phyloP scores from a whole-genome alignment of 1,140 invertebrate genomes.

The Leptoteleia sp. region DNA sequence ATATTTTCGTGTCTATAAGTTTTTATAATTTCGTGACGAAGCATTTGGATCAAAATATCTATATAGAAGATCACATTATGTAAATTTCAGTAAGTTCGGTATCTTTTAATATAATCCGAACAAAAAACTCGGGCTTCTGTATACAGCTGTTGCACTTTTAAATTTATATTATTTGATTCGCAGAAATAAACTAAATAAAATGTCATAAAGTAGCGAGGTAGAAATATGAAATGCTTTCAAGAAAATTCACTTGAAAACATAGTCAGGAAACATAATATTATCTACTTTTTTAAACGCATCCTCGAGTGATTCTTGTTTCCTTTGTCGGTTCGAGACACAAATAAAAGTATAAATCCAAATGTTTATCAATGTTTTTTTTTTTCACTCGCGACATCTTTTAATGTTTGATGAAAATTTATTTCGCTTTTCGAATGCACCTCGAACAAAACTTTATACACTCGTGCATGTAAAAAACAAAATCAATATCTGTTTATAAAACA shows the following conservation, averaged over 20 bases:
- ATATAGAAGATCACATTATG: constrained; percentile 1
- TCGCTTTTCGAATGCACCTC: too few species aligned
- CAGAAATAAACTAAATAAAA: constrained; percentile 32
- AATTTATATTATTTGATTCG: constrained; percentile 14
- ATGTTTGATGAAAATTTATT: too few species aligned
- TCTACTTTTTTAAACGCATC: constrained; percentile 4
- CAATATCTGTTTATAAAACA: too few species aligned
- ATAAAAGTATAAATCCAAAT: too few species aligned
- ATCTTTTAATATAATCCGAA: constrained; percentile 19
- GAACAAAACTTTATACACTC: too few species aligned
- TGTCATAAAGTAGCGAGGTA: constrained; percentile 12
- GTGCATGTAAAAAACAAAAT: too few species aligned
- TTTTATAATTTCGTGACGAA: constrained; percentile 6
- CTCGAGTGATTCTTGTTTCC: background rate
- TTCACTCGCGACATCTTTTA: too few species aligned
- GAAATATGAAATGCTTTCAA: constrained; percentile 28
- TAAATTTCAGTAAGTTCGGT: constrained; percentile 20
- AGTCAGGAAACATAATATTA: constrained; percentile 2
- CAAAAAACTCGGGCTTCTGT: constrained; percentile 7
- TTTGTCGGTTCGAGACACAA: background rate
- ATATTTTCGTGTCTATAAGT: constrained; percentile 20
- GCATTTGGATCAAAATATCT: constrained; percentile 21
- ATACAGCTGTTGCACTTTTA: constrained; percentile 10
- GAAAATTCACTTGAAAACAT: constrained; percentile 23
- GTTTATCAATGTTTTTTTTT: too few species aligned